Evolutionary conservation across 2,113 vertebrate species (phyloP).

Genomic region (Daboia siamensis): DNA sequence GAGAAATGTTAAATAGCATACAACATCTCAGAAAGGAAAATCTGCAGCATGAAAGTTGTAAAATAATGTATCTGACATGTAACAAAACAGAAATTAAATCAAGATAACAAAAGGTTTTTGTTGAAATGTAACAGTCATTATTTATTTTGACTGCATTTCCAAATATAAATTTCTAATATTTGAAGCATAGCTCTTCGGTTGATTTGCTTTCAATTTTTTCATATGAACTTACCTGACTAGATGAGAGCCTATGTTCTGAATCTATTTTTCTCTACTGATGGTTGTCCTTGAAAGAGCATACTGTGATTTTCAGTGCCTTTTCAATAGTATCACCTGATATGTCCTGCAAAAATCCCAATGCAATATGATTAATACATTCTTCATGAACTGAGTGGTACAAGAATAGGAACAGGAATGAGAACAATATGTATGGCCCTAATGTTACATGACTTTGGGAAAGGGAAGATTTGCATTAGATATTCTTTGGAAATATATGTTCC

Average conservation of each 20-base stretch:
- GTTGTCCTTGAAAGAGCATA: neutral
- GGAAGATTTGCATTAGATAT: neutral
- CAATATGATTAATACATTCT: neutral
- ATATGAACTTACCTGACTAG: neutral
- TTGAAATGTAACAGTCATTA: neutral
- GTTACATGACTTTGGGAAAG: neutral
- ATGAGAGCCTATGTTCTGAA: neutral
- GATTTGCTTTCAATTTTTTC: neutral
- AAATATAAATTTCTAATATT: neutral
- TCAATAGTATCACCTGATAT: neutral
- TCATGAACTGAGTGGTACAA: neutral
- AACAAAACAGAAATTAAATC: neutral
- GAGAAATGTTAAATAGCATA: neutral
- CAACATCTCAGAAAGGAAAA: neutral
- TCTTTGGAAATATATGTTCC: neutral
- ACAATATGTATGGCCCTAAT: neutral
- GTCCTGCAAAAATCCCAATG: neutral
- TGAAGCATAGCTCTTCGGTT: neutral
- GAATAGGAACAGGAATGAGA: neutral
- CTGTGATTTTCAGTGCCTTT: neutral
- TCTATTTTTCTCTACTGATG: neutral
- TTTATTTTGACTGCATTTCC: neutral
- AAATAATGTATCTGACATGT: neutral
- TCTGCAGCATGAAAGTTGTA: neutral
- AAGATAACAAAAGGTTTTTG: neutral